Evolutionary conservation across 2,888 invertebrate species (phyloP).

Genomic region (Eupithecia exiguata): DNA sequence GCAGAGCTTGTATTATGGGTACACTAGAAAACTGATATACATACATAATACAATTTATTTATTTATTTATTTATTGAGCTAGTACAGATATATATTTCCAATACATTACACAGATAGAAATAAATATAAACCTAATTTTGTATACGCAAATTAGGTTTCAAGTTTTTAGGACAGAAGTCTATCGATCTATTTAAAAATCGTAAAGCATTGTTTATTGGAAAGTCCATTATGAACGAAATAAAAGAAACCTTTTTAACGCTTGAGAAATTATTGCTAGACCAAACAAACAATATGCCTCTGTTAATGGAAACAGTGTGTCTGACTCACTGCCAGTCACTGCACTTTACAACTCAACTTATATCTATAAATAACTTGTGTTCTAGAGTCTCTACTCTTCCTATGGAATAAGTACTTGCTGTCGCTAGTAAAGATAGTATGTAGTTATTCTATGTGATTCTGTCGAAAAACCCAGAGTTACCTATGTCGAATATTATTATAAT

Average conservation of each 20-base stretch:
- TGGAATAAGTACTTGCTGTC: no score
- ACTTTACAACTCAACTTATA: slow-evolving; percentile 11
- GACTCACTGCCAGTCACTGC: slow-evolving; percentile 29
- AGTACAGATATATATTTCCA: no score
- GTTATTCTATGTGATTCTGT: background rate
- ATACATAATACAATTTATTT: no score
- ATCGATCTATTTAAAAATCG: background rate
- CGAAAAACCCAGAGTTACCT: background rate
- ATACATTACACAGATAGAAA: no score
- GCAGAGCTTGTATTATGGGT: no score
- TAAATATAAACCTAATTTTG: background rate
- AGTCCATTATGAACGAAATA: slow-evolving; percentile 19
- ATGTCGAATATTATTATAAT: background rate
- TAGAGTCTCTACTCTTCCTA: no score
- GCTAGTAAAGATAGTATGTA: background rate
- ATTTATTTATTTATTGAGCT: no score
- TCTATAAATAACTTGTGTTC: no score
- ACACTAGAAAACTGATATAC: no score
- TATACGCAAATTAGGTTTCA: no score
- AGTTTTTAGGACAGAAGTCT: slow-evolving; percentile 1
- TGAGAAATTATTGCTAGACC: slow-evolving; percentile 30
- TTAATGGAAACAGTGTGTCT: slow-evolving; percentile 28
- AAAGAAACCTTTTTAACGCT: slow-evolving; percentile 25
- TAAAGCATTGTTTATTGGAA: slow-evolving; percentile 19
- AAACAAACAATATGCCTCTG: slow-evolving; percentile 35